Conservation (phyloP, 2,797 vertebrate genomes). For the Cyclura pinguis region DNA sequence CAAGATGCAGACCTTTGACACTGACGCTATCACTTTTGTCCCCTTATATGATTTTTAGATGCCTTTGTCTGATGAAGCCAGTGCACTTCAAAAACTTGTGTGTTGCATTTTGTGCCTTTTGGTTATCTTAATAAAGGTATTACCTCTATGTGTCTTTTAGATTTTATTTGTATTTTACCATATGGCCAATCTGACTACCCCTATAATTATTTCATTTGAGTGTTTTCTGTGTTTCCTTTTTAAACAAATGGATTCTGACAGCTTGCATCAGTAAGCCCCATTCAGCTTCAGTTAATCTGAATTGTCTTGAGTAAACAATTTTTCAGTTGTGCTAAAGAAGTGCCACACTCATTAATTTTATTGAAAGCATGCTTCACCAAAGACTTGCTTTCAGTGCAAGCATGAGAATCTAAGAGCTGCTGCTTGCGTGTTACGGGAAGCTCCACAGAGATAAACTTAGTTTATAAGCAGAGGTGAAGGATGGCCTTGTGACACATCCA, state of each 20-base stretch:
- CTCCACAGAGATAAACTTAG: neutral
- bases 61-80: no score
- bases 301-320: neutral
- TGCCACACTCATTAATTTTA: slow-evolving; percentile 7
- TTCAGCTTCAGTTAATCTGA: slow-evolving; percentile 34
- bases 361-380: neutral
- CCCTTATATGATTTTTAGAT: no score
- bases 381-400: slow-evolving; percentile 47
- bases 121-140: no score
- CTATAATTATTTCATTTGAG: no score
- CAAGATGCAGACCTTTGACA: no score
- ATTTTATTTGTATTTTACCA: no score
- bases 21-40: no score
- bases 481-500: slow-evolving; percentile 32
- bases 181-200: no score
- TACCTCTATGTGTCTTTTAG: no score
- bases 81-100: no score
- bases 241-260: neutral
- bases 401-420: slow-evolving; percentile 24
- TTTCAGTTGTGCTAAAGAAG: slow-evolving; percentile 39
- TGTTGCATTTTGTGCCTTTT: no score
- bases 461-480: neutral
- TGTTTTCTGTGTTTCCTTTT: neutral
- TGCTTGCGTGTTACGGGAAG: slow-evolving; percentile 7
- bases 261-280: slow-evolving; percentile 4